Evolutionary conservation across 2,113 vertebrate genomes (phyloP).

Genomic region (Cyanoramphus novaezelandiae): DNA sequence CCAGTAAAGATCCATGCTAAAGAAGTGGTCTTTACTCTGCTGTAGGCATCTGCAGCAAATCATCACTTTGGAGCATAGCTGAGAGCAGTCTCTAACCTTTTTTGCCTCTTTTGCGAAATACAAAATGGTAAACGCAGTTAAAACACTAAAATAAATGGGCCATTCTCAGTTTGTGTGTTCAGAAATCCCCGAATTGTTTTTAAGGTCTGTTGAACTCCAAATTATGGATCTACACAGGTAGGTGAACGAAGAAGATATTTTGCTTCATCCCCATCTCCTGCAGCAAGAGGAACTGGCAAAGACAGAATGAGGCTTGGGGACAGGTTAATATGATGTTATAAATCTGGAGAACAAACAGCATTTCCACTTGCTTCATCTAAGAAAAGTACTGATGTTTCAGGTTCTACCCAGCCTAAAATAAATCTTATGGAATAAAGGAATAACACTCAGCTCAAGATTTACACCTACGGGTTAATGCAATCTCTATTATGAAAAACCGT

Average conservation of each 20-base stretch:
- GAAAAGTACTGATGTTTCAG: background rate
- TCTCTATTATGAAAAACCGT: slow-evolving; percentile 7
- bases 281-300: background rate
- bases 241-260: background rate
- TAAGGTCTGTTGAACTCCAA: slow-evolving; percentile 5
- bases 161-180: background rate
- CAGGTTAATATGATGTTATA: background rate
- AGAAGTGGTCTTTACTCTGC: background rate
- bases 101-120: background rate
- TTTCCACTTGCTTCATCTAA: background rate
- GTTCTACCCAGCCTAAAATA: background rate
- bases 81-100: background rate
- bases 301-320: background rate
- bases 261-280: background rate
- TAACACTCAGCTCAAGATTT: slow-evolving; percentile 1
- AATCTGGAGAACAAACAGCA: background rate
- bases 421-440: slow-evolving; percentile 29
- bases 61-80: background rate
- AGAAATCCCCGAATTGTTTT: background rate
- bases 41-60: background rate
- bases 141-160: background rate
- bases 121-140: background rate
- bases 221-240: background rate
- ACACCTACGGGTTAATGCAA: background rate
- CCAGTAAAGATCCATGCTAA: background rate